A percentile compares a stretch with the other conserved stretches of the same genome.
phyloP scores from a whole-genome alignment of 1,140 invertebrate species.

The Aphelinus certus region DNA sequence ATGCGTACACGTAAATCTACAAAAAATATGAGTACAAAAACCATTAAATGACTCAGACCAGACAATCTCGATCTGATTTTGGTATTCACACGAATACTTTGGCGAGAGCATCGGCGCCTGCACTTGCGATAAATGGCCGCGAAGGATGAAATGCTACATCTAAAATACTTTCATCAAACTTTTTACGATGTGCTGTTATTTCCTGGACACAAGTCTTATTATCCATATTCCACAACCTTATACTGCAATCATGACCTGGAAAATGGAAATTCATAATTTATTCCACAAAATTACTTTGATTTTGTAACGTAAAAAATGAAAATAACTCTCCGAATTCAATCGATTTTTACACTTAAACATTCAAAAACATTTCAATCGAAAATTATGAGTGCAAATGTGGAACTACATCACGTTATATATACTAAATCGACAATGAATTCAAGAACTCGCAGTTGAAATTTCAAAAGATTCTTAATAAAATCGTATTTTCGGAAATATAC shows the following conservation, averaged over 20 bases:
- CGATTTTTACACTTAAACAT: too few species aligned
- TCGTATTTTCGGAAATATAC: slow-evolving; percentile 1
- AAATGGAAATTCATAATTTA: slow-evolving; percentile 14
- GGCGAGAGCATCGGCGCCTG: slow-evolving; percentile 96
- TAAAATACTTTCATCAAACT: slow-evolving; percentile 99
- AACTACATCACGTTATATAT: too few species aligned
- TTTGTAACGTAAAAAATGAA: background rate
- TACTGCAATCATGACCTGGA: slow-evolving; percentile 96
- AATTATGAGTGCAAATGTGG: too few species aligned
- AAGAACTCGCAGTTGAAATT: too few species aligned
- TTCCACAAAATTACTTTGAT: too few species aligned
- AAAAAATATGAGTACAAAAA: slow-evolving; percentile 62
- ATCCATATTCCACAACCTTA: slow-evolving; percentile 99
- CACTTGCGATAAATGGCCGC: slow-evolving; percentile 97
- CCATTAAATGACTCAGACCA: slow-evolving; percentile 48
- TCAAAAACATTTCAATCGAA: too few species aligned
- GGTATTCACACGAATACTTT: slow-evolving; percentile 90
- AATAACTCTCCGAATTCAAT: slow-evolving; percentile 2
- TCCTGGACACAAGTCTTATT: slow-evolving; percentile 99
- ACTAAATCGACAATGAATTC: too few species aligned
- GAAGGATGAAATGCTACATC: slow-evolving; percentile 99
- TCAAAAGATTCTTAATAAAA: background rate
- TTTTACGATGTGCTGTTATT: slow-evolving; percentile 99
- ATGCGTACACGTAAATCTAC: slow-evolving; percentile 60
- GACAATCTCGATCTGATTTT: slow-evolving; percentile 42